Conservation (phyloP, 2,113 vertebrate genomes). For the Acanthochromis polyacanthus region DNA sequence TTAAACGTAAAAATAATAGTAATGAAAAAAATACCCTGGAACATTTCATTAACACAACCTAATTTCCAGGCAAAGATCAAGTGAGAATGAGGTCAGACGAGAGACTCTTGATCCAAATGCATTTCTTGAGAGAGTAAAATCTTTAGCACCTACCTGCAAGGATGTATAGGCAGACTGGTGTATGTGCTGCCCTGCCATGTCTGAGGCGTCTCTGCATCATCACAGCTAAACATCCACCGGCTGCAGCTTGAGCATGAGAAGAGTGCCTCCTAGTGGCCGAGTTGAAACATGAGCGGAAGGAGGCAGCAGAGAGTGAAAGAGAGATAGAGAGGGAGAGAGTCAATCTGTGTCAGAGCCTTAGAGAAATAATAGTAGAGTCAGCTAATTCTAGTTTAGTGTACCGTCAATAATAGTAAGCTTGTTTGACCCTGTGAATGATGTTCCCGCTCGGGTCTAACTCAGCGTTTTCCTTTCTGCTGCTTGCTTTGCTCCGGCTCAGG, state of each 20-base stretch:
- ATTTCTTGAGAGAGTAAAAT: conserved; percentile 52
- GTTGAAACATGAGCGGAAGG: conserved; percentile 2
- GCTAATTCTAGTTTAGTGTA: conserved; percentile 70
- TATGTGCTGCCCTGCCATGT: conserved; percentile 57
- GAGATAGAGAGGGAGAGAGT: conserved; percentile 43
- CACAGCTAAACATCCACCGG: conserved; percentile 38
- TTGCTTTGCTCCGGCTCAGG: conserved; percentile 27
- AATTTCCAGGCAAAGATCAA: conserved; percentile 9
- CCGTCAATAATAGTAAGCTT: conserved; percentile 67
- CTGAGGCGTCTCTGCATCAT: conserved; percentile 59
- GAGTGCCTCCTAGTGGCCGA: conserved; percentile 85
- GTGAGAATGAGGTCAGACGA: conserved; percentile 8
- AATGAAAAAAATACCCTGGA: neutral
- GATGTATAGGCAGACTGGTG: conserved; percentile 57
- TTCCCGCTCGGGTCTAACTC: conserved; percentile 42
- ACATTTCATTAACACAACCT: neutral
- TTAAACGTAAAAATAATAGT: neutral
- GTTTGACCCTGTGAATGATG: conserved; percentile 66
- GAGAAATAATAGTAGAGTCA: conserved; percentile 73
- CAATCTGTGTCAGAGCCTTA: conserved; percentile 62
- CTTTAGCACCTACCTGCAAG: conserved; percentile 54
- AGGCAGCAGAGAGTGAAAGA: conserved; percentile 12
- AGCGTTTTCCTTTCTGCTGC: conserved; percentile 56
- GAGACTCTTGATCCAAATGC: conserved; percentile 23
- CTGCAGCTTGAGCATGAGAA: conserved; percentile 79